Evolutionary conservation across 2,113 vertebrate species (phyloP), one percentile per base, ranked within the genome.

Genomic region (Lepisosteus oculatus): DNA sequence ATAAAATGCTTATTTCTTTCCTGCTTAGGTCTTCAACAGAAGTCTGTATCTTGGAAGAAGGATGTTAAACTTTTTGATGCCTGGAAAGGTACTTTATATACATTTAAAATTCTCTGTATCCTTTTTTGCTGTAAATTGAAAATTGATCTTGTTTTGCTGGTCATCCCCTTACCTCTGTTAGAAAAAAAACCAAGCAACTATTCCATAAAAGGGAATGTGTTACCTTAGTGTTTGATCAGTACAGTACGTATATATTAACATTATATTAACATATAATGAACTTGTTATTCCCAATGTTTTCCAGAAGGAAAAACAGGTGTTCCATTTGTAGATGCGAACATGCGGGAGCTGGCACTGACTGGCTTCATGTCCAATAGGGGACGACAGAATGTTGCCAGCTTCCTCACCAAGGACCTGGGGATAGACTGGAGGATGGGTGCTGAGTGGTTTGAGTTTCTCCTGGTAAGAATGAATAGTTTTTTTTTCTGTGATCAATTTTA

Each of bases 321-420:
- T 55, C 94, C 93, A 9, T 95, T 95, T 15, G 92, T 95, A 3
- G 93, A 95, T 0, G 92, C 94, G 62, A 95, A 91, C 84, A 93
- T 95, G 94, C 83, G 91, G 69, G 94, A 94, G 82, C 69, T 94
- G 78, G 88, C 85, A 0, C 77, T 82, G 6, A 94, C 90, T 0
- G 92, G 93, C 63, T 95, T 95, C 77, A 93, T 94, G 91, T 92
- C 93, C 45, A 94, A 93, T 85, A 88, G 93, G 77, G 94, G 92
- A 71, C 80, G 90, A 4, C 91, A 95, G 77, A 95, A 94, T 0
- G 91, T 94, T 0, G 89, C 93, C 65, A 94, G 94, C 79, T 95
- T 95, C 72, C 91, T 95, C 73, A 93, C 92, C 41, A 95, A 95
- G 76, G 93, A 95, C 78, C 81, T 95, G 78, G 87, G 90, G 0